phyloP scores from a whole-genome alignment of 2,888 invertebrate species.

The Acleris emargana region DNA sequence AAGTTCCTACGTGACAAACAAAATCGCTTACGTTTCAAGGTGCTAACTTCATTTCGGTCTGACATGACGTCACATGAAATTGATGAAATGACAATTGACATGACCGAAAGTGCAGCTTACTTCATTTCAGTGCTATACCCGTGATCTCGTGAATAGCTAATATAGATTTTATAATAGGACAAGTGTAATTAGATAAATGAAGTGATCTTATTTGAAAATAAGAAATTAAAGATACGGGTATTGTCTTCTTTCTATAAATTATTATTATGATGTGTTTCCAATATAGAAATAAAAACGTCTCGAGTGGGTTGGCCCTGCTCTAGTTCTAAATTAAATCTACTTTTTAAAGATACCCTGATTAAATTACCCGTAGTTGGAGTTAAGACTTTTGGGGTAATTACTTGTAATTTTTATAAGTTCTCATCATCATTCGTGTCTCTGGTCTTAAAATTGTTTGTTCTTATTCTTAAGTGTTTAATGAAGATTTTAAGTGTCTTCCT shows the following conservation, averaged over 20 bases:
- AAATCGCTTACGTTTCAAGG: conserved; percentile 9
- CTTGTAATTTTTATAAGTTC: too few species aligned
- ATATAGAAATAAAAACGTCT: conserved; percentile 4
- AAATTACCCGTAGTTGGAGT: neutral
- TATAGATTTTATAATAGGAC: conserved; percentile 32
- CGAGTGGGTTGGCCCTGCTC: conserved; percentile 28
- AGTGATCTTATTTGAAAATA: conserved; percentile 31
- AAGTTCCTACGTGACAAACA: neutral
- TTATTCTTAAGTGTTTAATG: too few species aligned
- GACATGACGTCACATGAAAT: conserved; percentile 5
- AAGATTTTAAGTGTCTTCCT: neutral
- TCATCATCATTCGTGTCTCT: too few species aligned
- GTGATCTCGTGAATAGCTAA: conserved; percentile 14
- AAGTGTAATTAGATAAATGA: conserved; percentile 35
- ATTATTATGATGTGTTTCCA: conserved; percentile 1
- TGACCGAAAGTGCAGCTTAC: conserved; percentile 8
- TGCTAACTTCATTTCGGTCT: conserved; percentile 11
- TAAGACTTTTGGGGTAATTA: neutral
- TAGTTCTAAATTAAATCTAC: conserved; percentile 46
- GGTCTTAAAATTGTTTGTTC: too few species aligned
- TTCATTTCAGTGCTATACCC: conserved; percentile 19
- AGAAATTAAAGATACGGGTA: conserved; percentile 20
- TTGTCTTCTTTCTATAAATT: conserved; percentile 2
- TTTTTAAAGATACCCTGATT: conserved; percentile 43
- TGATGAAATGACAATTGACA: neutral